Percentiles rank a stretch among this genome's conserved stretches.
Conservation (phyloP, 2,888 invertebrate genomes). For the Branchipolynoe longqiensis region DNA sequence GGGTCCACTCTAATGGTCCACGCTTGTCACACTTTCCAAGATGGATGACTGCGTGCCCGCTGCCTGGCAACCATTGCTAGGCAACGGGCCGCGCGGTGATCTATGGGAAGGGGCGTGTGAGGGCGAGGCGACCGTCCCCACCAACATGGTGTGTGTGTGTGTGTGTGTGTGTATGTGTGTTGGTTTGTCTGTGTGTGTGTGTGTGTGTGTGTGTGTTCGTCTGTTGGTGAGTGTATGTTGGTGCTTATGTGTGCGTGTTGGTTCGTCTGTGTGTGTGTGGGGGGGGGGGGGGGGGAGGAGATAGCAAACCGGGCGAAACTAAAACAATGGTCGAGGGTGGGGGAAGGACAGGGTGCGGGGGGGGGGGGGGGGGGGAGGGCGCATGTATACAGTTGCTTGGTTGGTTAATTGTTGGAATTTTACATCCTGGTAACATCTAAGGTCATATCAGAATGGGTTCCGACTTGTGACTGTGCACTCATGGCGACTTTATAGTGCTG, state of each 20-base stretch:
- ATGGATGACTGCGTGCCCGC: slow-evolving; percentile 35
- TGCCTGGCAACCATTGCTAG: slow-evolving; percentile 49
- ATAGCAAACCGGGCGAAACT: background rate
- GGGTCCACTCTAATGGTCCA: slow-evolving; percentile 42
- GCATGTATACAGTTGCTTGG: background rate
- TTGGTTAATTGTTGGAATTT: too few species aligned
- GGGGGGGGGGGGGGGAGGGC: background rate
- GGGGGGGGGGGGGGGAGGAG: background rate
- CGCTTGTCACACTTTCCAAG: slow-evolving; percentile 44
- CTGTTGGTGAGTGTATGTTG: too few species aligned
- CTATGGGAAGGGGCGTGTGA: slow-evolving; percentile 42
- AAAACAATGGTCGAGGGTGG: background rate
- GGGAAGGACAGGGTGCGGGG: background rate
- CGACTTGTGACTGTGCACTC: too few species aligned
- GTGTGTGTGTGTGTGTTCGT: too few species aligned
- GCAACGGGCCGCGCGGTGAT: slow-evolving; percentile 50
- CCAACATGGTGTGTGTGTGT: slow-evolving; percentile 48
- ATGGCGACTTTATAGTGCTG: too few species aligned
- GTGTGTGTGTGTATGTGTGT: too few species aligned
- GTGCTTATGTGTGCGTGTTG: too few species aligned
- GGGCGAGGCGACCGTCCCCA: slow-evolving; percentile 5
- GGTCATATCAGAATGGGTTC: too few species aligned
- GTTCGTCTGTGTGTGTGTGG: too few species aligned
- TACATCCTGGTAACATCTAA: too few species aligned
- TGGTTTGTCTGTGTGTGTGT: too few species aligned